A percentile compares a stretch with the other conserved stretches of the same genome.
Evolutionary conservation across 2,888 invertebrate species (phyloP).

Genomic region (Cryptus viduatorius): DNA sequence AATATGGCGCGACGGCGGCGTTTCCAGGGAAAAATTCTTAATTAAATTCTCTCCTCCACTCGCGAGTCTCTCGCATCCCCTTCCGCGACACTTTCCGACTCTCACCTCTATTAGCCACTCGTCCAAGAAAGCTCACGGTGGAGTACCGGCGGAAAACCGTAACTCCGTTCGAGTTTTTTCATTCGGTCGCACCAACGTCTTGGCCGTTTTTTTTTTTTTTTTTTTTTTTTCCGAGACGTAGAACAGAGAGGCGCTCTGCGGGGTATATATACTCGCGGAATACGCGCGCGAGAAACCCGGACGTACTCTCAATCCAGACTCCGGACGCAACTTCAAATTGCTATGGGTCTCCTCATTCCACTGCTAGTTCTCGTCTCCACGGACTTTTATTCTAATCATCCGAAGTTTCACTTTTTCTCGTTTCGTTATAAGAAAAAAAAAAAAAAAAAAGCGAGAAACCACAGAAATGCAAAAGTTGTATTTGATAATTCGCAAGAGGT

Average conservation of each 20-base stretch:
- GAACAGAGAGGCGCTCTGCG: neutral
- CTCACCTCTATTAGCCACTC: constrained; percentile 53
- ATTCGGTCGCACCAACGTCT: constrained; percentile 52
- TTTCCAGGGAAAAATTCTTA: constrained; percentile 79
- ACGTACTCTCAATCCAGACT: constrained; percentile 55
- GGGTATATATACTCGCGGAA: neutral
- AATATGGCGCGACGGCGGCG: constrained; percentile 71
- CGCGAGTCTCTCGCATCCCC: constrained; percentile 61
- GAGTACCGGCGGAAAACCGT: constrained; percentile 58
- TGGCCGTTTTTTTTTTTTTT: constrained; percentile 20
- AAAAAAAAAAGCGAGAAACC: no score
- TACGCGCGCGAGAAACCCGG: neutral
- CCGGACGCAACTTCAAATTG: constrained; percentile 59
- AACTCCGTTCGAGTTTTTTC: constrained; percentile 66
- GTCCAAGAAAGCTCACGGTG: constrained; percentile 39
- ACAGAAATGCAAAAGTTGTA: no score
- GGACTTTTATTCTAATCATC: constrained; percentile 44
- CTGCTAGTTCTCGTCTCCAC: constrained; percentile 5
- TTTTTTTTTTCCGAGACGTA: constrained; percentile 6
- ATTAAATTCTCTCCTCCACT: constrained; percentile 79
- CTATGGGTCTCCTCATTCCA: constrained; percentile 22
- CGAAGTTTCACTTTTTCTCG: neutral
- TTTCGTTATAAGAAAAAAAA: neutral
- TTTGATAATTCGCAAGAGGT: no score
- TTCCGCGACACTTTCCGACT: constrained; percentile 53